phyloP scores from a whole-genome alignment of 2,888 invertebrate species.

The Ectemnius lituratus region DNA sequence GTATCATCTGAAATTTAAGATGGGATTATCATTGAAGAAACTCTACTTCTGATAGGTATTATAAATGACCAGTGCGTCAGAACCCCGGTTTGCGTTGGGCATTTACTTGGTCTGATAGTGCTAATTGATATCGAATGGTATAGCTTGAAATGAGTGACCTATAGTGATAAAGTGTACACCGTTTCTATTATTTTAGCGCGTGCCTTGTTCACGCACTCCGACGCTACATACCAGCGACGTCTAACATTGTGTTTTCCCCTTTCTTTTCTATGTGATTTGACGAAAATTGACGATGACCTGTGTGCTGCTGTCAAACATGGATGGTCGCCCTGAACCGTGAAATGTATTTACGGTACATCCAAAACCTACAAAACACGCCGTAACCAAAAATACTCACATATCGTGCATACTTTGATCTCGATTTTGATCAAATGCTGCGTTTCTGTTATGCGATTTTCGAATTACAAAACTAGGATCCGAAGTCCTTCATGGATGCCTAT shows the following conservation, averaged over 20 bases:
- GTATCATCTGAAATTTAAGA: too few relatives aligned
- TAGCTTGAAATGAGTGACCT: slow-evolving; percentile 14
- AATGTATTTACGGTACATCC: slow-evolving; percentile 69
- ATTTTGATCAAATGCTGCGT: slow-evolving; percentile 2
- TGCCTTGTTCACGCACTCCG: slow-evolving; percentile 49
- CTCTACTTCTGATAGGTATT: too few relatives aligned
- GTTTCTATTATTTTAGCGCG: slow-evolving; percentile 53
- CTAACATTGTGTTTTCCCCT: slow-evolving; percentile 78
- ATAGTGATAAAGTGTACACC: slow-evolving; percentile 36
- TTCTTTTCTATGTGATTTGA: slow-evolving; percentile 79
- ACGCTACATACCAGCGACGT: slow-evolving; percentile 55
- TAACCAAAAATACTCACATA: slow-evolving; percentile 14
- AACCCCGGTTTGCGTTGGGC: slow-evolving; percentile 67
- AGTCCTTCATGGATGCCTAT: slow-evolving; percentile 78
- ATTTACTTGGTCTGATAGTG: slow-evolving; percentile 72
- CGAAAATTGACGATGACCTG: slow-evolving; percentile 78
- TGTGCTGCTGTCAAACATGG: slow-evolving; percentile 77
- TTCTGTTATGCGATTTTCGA: slow-evolving; percentile 7
- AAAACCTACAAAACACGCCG: slow-evolving; percentile 50
- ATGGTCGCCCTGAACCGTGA: slow-evolving; percentile 75
- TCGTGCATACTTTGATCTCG: slow-evolving; percentile 15
- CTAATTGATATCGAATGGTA: slow-evolving; percentile 36
- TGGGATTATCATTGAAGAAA: too few relatives aligned
- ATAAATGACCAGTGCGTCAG: neutral
- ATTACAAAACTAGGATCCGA: slow-evolving; percentile 73